phyloP scores from a whole-genome alignment of 2,113 vertebrate genomes.

The Microtus pennsylvanicus region DNA sequence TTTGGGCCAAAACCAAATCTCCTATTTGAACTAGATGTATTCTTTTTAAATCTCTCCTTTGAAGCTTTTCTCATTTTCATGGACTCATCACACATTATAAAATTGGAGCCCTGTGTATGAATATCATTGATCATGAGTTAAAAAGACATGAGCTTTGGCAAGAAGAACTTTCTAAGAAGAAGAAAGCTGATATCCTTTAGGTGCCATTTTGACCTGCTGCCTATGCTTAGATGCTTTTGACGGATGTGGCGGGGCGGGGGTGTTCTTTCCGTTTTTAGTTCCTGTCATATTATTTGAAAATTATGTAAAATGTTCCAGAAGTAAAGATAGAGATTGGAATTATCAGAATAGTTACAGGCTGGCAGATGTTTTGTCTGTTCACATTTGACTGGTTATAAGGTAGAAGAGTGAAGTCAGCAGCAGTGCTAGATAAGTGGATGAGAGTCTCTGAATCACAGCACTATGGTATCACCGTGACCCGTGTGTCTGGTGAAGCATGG shows the following conservation, averaged over 20 bases:
- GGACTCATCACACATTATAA: conserved; percentile 95
- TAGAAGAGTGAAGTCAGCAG: neutral
- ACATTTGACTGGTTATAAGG: neutral
- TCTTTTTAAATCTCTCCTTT: conserved; percentile 77
- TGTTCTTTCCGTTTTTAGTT: neutral
- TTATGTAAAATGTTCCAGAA: neutral
- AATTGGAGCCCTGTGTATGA: conserved; percentile 96
- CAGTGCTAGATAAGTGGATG: neutral
- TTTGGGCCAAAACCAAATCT: conserved; percentile 36
- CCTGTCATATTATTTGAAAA: neutral
- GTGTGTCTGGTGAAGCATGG: neutral
- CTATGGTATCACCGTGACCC: neutral
- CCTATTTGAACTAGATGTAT: neutral
- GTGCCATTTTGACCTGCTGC: neutral
- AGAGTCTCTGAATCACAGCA: neutral
- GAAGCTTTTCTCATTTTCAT: conserved; percentile 96
- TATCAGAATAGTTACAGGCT: conserved; percentile 28
- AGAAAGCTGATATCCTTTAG: conserved; percentile 95
- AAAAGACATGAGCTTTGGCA: conserved; percentile 96
- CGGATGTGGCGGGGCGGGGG: neutral
- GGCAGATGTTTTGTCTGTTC: neutral
- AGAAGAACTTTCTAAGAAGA: conserved; percentile 96
- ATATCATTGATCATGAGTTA: conserved; percentile 96
- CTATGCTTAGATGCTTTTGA: neutral
- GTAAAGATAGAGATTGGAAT: conserved; percentile 49